Conservation (phyloP, 2,888 invertebrate genomes). For the Steinernema hermaphroditum region DNA sequence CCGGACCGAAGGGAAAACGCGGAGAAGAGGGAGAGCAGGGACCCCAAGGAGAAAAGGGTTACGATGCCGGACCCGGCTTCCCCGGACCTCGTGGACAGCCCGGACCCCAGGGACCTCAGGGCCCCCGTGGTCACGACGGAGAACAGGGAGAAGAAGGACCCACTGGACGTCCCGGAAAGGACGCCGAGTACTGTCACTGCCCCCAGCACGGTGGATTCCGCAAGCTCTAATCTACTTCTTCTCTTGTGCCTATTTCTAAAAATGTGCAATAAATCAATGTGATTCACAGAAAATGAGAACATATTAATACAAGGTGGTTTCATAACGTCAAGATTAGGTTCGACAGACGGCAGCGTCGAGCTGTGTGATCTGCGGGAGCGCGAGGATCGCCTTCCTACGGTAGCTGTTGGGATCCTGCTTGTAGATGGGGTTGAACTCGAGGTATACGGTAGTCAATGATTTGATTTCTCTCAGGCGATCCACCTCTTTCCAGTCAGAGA, state of each 20-base stretch:
- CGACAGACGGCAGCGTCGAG: slow-evolving; percentile 79
- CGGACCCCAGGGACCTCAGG: slow-evolving; percentile 34
- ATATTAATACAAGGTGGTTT: not conserved
- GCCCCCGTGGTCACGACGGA: slow-evolving; percentile 49
- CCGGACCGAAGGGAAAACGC: slow-evolving; percentile 57
- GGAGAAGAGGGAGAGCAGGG: slow-evolving; percentile 58
- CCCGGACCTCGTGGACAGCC: slow-evolving; percentile 51
- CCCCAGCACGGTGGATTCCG: too few species aligned
- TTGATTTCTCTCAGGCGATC: slow-evolving; percentile 73
- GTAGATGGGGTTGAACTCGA: slow-evolving; percentile 83
- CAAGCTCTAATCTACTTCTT: too few species aligned
- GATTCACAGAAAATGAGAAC: not conserved
- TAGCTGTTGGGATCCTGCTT: slow-evolving; percentile 48
- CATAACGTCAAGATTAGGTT: not conserved
- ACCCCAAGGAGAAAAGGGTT: slow-evolving; percentile 55
- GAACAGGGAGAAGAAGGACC: slow-evolving; percentile 50
- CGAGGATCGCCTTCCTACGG: slow-evolving; percentile 81
- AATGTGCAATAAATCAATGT: not conserved
- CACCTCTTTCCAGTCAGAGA: slow-evolving; percentile 82
- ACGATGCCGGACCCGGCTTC: slow-evolving; percentile 57
- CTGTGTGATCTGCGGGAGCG: slow-evolving; percentile 83
- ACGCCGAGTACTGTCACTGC: slow-evolving; percentile 25
- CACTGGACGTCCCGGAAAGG: slow-evolving; percentile 54
- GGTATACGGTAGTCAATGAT: slow-evolving; percentile 78
- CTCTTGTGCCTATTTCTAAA: not conserved